Conservation (phyloP, 1,140 invertebrate species). For the Hormaphis cornu region DNA sequence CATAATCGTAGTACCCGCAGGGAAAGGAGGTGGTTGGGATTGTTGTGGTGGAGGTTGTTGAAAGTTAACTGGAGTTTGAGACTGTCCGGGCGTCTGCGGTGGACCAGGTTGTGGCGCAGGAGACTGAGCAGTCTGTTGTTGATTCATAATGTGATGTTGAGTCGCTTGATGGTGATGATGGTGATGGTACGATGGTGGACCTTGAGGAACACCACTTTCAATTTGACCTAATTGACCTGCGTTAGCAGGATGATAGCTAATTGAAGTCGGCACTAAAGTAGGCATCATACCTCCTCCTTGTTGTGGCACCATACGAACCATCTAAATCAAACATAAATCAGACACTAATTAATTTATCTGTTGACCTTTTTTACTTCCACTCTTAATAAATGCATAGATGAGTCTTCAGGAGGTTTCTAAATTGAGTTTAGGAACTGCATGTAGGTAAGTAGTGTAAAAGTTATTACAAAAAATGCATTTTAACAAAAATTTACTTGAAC, state of each 20-base stretch:
- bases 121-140: slow-evolving; percentile 39
- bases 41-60: slow-evolving; percentile 43
- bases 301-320: slow-evolving; percentile 48
- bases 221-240: slow-evolving; percentile 51
- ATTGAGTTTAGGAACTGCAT: no score
- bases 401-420: no score
- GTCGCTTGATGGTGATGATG: slow-evolving; percentile 51
- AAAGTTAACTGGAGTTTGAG: slow-evolving; percentile 47
- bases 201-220: slow-evolving; percentile 40
- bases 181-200: slow-evolving; percentile 47
- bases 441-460: neutral
- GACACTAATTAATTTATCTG: neutral
- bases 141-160: slow-evolving; percentile 39
- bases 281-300: slow-evolving; percentile 39
- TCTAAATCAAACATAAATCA: slow-evolving; percentile 39
- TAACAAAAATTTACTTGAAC: slow-evolving; percentile 21
- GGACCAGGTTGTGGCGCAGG: slow-evolving; percentile 45
- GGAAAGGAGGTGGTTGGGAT: slow-evolving; percentile 30
- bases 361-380: no score
- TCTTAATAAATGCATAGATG: no score
- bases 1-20: slow-evolving; percentile 42
- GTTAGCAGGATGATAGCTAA: slow-evolving; percentile 47
- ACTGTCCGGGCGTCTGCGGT: slow-evolving; percentile 38
- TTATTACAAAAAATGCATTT: neutral
- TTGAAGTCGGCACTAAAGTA: slow-evolving; percentile 38